Base-by-base conservation (phyloP, 2,888 invertebrate species). In the Sarcophaga rosellei region DNA sequence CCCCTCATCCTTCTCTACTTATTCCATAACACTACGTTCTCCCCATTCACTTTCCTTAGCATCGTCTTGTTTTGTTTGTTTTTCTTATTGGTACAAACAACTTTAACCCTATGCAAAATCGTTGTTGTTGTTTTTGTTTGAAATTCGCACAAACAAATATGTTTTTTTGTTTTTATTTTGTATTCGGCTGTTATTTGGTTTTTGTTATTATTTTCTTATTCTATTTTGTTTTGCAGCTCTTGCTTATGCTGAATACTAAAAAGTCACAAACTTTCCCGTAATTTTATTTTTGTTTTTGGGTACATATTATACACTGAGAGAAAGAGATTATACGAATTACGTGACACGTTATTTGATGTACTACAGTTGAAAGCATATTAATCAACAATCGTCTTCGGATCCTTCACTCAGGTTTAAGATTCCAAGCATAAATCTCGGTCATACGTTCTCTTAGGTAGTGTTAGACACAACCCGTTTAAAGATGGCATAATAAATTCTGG, bases 161-260 rank as follows among this genome's bases (percentile, higher is more conserved):
- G 0, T 25, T n/a, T 59, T 59, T 72, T 72, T 72, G n/a, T 23
- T 23, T 21, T 20, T 35, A 20, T 63, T 45, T 35, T 35, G 10
- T 53, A 35, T 17, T 47, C 4, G 17, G 21, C 45, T 4, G 10
- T 44, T 17, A 3, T 47, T 23, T n/a, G 61, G n/a, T 59, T 57
- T 20, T 25, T 57, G 35, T 25, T 70, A 70, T 81, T 59, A 65
- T 81, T 76, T 81, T 59, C 20, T n/a, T 82, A 21, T 69, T 69
- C 23, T 23, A 65, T 77, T 80, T 70, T 72, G 65, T 77, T 82
- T 72, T 75, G 81, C 10, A 12, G 12, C 12, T 20, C 4, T 53
- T 20, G 21, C 61, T 81, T 59, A 15, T 65, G 45, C 10, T 20
- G 25, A 44, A 59, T 78, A 25, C 23, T 69, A 25, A 69, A 78